phyloP scores from a whole-genome alignment of 37 sponge, comb jelly and placozoan species.

The Axinella damicornis region DNA sequence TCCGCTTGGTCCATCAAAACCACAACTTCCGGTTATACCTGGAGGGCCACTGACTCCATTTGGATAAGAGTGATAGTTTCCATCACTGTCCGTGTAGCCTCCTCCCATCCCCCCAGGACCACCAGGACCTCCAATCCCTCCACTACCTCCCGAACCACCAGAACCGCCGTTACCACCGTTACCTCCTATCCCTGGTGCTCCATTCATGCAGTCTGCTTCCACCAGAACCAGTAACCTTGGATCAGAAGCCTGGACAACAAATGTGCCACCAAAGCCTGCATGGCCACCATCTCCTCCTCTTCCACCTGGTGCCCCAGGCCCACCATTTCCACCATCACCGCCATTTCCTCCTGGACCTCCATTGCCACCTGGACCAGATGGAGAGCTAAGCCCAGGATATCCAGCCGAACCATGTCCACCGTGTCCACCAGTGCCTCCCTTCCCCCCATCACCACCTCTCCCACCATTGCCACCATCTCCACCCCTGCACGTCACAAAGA shows the following conservation, averaged over 20 bases:
- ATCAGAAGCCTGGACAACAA: constrained; percentile 58
- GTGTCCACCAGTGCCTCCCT: constrained; percentile 65
- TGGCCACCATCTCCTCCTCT: constrained; percentile 77
- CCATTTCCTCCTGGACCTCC: constrained; percentile 86
- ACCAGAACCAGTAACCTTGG: constrained; percentile 70
- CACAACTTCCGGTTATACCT: constrained; percentile 44
- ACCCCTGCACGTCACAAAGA: constrained; percentile 76
- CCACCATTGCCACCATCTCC: constrained; percentile 87
- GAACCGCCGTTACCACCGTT: constrained; percentile 60
- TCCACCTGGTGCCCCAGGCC: constrained; percentile 69
- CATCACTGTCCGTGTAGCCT: constrained; percentile 26
- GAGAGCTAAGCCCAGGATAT: constrained; percentile 36
- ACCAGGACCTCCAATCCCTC: constrained; percentile 67
- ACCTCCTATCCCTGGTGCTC: constrained; percentile 49
- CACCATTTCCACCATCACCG: constrained; percentile 82
- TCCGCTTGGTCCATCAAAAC: constrained; percentile 43
- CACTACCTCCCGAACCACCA: constrained; percentile 72
- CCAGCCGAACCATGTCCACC: constrained; percentile 72
- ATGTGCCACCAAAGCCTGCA: constrained; percentile 65
- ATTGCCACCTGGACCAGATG: constrained; percentile 62
- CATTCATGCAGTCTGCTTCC: constrained; percentile 72
- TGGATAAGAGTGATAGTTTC: constrained; percentile 30
- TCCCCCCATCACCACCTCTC: constrained; percentile 79
- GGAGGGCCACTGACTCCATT: constrained; percentile 21
- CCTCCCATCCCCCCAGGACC: constrained; percentile 58